Conservation (phyloP, 2,797 vertebrate genomes). For the Peromyscus nudipes region DNA sequence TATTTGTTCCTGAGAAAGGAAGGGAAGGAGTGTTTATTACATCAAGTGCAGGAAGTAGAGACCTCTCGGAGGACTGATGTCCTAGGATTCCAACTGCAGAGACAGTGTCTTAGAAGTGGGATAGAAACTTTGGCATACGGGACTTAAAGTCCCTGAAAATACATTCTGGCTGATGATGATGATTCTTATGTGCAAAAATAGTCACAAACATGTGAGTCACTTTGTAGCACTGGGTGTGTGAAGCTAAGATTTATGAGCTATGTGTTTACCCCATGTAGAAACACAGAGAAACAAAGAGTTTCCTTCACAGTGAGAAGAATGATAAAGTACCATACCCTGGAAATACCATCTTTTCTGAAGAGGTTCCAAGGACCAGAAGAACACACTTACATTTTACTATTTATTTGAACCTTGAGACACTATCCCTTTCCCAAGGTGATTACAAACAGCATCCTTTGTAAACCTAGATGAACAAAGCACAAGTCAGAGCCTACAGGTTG, state of each 20-base stretch:
- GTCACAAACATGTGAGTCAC: not conserved
- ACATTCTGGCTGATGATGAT: not conserved
- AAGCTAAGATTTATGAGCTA: slow-evolving; percentile 2
- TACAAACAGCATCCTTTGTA: not conserved
- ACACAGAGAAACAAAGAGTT: slow-evolving; percentile 20
- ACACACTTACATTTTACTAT: not conserved
- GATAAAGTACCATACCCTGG: slow-evolving; percentile 21
- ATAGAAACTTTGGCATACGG: not conserved
- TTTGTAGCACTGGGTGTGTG: not conserved
- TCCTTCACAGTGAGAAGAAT: not conserved
- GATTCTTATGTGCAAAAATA: not conserved
- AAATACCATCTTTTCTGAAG: slow-evolving; percentile 43
- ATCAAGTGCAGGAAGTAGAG: not conserved
- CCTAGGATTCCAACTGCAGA: not conserved
- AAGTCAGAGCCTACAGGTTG: not conserved
- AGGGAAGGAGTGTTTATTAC: not conserved
- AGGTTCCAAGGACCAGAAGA: slow-evolving; percentile 27
- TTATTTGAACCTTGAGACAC: not conserved
- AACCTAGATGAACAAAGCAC: not conserved
- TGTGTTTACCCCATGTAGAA: slow-evolving; percentile 26
- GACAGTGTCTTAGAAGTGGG: not conserved
- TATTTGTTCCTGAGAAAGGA: not conserved
- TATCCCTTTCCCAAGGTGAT: not conserved
- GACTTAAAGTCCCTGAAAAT: slow-evolving; percentile 16
- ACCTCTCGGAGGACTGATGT: not conserved